phyloP scores from a whole-genome alignment of 2,888 invertebrate species.

The Corythucha ciliata region DNA sequence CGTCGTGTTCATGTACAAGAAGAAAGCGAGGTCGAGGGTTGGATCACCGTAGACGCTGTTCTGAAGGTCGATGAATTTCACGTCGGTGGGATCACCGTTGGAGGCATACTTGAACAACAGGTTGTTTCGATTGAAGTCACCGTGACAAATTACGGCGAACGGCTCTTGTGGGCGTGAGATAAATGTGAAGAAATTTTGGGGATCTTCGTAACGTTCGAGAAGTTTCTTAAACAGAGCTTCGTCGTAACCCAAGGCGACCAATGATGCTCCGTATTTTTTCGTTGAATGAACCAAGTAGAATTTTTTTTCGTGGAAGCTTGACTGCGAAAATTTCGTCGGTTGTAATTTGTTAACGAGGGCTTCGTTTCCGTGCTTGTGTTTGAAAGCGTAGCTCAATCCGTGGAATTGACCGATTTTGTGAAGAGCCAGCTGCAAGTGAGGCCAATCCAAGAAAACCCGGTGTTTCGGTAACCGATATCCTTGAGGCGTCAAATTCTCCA shows the following conservation, averaged over 20 bases:
- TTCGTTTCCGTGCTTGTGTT: no score
- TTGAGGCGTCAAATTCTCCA: conserved; percentile 27
- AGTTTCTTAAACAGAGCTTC: no score
- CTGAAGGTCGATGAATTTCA: conserved; percentile 41
- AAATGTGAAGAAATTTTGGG: no score
- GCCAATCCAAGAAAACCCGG: conserved; percentile 31
- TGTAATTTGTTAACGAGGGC: no score
- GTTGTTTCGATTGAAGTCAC: conserved; percentile 42
- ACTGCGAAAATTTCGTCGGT: no score
- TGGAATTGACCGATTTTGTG: conserved; percentile 34
- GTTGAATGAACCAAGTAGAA: no score
- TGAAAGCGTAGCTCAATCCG: conserved; percentile 35
- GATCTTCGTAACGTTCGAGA: no score
- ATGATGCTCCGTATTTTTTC: no score
- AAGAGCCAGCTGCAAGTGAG: conserved; percentile 32
- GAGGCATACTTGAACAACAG: conserved; percentile 40
- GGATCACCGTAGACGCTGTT: conserved; percentile 39
- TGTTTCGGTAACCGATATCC: conserved; percentile 28
- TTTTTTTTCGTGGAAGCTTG: no score
- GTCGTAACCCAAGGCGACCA: no score
- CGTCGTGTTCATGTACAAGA: conserved; percentile 40
- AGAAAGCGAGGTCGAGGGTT: conserved; percentile 40
- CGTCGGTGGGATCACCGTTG: conserved; percentile 36
- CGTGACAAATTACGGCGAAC: conserved; percentile 40
- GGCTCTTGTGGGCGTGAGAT: conserved; percentile 31